These are phyloP conservation scores for Drosophila baimaii DNA, from an alignment of 1,140 invertebrate genomes.

Conservation along the genomic window DNA sequence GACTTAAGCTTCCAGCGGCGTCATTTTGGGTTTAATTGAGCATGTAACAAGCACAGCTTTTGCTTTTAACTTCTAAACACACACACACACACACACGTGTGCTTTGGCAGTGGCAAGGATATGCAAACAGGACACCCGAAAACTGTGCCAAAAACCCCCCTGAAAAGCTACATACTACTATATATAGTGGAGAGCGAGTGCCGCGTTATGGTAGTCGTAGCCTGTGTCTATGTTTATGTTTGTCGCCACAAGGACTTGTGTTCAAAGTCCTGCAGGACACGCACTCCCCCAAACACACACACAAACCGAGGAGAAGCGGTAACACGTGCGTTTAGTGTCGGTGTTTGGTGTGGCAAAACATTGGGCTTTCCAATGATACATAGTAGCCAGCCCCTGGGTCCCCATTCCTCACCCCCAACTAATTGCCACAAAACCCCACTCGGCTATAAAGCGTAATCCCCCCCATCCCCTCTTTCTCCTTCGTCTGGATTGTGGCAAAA, in stretches of 20 bases:
- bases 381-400: constrained; percentile 2
- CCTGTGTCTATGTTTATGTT: constrained; percentile 67
- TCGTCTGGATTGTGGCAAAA: neutral
- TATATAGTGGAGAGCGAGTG: neutral
- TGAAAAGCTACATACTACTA: constrained; percentile 41
- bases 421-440: constrained; percentile 23
- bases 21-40: constrained; percentile 80
- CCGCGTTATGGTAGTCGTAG: constrained; percentile 28
- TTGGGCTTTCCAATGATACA: constrained; percentile 32
- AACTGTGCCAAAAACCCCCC: constrained; percentile 21
- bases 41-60: constrained; percentile 74
- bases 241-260: constrained; percentile 53
- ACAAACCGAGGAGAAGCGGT: neutral
- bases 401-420: neutral
- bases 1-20: constrained; percentile 74
- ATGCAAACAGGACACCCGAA: constrained; percentile 57
- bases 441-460: neutral
- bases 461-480: neutral
- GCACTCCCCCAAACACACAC: constrained; percentile 33
- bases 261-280: constrained; percentile 42
- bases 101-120: constrained; percentile 39
- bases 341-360: constrained; percentile 55
- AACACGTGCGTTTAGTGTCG: constrained; percentile 35
- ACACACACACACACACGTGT: constrained; percentile 22
- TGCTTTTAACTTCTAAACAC: constrained; percentile 55